These are phyloP conservation scores for Abscondita cerata DNA, from an alignment of 2,888 invertebrate genomes.

Conservation along the genomic window DNA sequence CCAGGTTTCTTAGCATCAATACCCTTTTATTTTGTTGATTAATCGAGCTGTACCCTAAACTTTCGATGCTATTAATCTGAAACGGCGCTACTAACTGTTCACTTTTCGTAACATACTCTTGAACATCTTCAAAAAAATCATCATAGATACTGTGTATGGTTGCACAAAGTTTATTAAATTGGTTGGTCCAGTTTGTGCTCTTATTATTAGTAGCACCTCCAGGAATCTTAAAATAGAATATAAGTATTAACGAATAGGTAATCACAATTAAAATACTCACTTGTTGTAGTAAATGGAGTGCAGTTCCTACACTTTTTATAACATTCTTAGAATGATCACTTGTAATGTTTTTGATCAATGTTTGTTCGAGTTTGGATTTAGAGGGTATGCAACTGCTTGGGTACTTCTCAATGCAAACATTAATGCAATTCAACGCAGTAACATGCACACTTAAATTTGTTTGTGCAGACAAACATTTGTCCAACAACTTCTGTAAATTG, in stretches of 20 bases:
- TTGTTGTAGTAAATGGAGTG: conserved; percentile 38
- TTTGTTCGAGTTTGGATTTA: conserved; percentile 33
- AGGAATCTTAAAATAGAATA: conserved; percentile 26
- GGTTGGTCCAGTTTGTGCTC: conserved; percentile 36
- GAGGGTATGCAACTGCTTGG: conserved; percentile 32
- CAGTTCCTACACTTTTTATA: conserved; percentile 32
- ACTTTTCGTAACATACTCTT: conserved; percentile 22
- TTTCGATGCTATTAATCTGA: conserved; percentile 17
- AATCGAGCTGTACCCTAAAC: background rate
- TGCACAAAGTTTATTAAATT: conserved; percentile 28
- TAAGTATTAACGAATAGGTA: background rate
- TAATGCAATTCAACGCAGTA: conserved; percentile 31
- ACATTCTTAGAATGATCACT: conserved; percentile 5
- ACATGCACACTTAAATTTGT: background rate
- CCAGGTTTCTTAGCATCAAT: conserved; percentile 24
- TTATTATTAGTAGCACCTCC: conserved; percentile 32
- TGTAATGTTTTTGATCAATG: conserved; percentile 32
- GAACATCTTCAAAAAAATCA: conserved; percentile 28
- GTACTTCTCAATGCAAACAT: conserved; percentile 33
- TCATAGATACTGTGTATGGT: conserved; percentile 34
- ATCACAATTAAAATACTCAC: conserved; percentile 21
- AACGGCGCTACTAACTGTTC: conserved; percentile 13
- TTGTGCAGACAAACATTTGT: conserved; percentile 28
- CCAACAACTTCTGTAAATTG: conserved; percentile 33
- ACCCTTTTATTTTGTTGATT: background rate